phyloP scores from a whole-genome alignment of 53 echinoderm and acorn worm genomes.

The Astropecten irregularis region DNA sequence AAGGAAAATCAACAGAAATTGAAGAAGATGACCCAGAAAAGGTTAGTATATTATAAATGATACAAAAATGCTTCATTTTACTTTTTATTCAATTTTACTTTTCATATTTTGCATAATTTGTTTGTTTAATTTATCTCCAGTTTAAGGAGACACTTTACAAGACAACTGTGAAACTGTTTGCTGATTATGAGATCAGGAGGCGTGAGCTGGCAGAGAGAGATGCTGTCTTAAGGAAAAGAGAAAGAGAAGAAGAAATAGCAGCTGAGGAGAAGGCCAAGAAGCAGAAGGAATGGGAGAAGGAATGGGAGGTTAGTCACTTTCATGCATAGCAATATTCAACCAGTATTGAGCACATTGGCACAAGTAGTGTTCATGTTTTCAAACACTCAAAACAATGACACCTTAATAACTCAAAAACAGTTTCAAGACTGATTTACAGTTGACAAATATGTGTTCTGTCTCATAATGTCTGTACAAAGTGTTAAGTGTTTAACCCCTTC shows the following conservation, averaged over 20 bases:
- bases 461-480: too few species aligned
- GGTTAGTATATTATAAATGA: conserved; percentile 40
- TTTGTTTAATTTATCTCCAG: conserved; percentile 35
- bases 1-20: conserved; percentile 73
- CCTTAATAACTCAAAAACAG: too few species aligned
- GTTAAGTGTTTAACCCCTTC: too few species aligned
- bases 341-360: too few species aligned
- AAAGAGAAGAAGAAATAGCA: conserved; percentile 85
- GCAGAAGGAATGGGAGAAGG: conserved; percentile 94
- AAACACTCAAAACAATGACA: too few species aligned
- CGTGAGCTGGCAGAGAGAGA: conserved; percentile 89
- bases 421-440: too few species aligned
- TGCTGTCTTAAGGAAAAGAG: conserved; percentile 85
- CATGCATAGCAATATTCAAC: too few species aligned
- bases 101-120: background rate
- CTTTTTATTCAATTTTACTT: background rate
- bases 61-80: background rate
- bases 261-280: conserved; percentile 94
- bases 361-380: too few species aligned
- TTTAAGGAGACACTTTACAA: conserved; percentile 85
- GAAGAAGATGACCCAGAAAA: conserved; percentile 91
- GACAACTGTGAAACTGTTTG: conserved; percentile 92
- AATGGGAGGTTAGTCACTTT: conserved; percentile 91
- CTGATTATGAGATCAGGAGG: conserved; percentile 87
- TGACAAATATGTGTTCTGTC: too few species aligned